phyloP scores from a whole-genome alignment of 1,140 invertebrate genomes.

The Protaetia brevitarsis region DNA sequence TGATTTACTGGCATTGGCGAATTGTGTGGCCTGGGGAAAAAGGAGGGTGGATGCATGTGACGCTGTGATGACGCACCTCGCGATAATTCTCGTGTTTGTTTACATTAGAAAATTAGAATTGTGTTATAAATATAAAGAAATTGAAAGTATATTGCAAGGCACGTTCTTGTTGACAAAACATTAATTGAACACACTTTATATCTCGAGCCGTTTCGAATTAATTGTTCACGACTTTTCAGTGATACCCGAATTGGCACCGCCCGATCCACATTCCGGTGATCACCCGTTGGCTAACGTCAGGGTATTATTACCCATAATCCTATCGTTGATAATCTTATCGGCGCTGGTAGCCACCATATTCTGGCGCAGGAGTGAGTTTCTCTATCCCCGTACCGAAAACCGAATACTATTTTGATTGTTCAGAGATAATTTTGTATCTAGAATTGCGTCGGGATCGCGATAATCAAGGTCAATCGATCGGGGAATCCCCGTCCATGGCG shows the following conservation, averaged over 20 bases:
- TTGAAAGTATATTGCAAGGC: too few species aligned
- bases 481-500: slow-evolving; percentile 67
- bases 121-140: too few species aligned
- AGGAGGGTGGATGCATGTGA: too few species aligned
- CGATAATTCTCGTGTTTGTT: too few species aligned
- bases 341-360: slow-evolving; percentile 61
- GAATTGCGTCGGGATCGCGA: slow-evolving; percentile 49
- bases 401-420: not conserved
- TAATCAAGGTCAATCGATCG: slow-evolving; percentile 49
- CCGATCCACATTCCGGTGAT: slow-evolving; percentile 58
- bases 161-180: too few species aligned
- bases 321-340: slow-evolving; percentile 64
- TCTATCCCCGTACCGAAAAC: not conserved
- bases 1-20: too few species aligned
- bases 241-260: slow-evolving; percentile 57
- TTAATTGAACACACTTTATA: too few species aligned
- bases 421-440: slow-evolving; percentile 31
- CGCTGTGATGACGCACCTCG: too few species aligned
- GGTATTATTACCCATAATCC: slow-evolving; percentile 64
- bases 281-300: slow-evolving; percentile 67
- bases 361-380: slow-evolving; percentile 60
- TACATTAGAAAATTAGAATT: too few species aligned
- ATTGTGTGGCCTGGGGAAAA: too few species aligned
- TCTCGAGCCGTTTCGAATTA: not conserved
- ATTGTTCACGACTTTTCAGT: slow-evolving; percentile 47